Evolutionary conservation across 2,797 vertebrate genomes (phyloP).

Genomic region (Helostoma temminkii): DNA sequence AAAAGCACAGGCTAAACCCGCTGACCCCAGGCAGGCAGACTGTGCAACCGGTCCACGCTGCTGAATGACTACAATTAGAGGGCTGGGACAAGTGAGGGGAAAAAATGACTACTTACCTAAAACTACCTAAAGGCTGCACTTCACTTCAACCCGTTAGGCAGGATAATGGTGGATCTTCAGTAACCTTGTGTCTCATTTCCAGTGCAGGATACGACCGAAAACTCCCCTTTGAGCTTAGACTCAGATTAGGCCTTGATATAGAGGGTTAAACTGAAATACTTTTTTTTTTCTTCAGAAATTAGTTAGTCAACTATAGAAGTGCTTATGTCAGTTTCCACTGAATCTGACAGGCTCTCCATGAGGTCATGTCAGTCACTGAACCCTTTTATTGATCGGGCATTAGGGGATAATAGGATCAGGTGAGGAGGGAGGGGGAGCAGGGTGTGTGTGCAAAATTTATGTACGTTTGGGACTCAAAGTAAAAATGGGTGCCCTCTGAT

Average conservation of each 20-base stretch:
- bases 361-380: constrained; percentile 67
- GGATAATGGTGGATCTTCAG: constrained; percentile 68
- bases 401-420: constrained; percentile 33
- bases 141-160: constrained; percentile 62
- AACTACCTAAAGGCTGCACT: constrained; percentile 71
- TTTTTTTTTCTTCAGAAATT: neutral
- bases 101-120: constrained; percentile 66
- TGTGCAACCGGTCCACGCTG: constrained; percentile 87
- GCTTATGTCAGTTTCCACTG: constrained; percentile 32
- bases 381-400: constrained; percentile 72
- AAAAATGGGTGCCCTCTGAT: constrained; percentile 59
- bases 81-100: neutral
- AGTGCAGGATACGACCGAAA: constrained; percentile 28
- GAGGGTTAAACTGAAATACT: neutral
- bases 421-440: neutral
- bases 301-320: constrained; percentile 5
- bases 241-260: neutral
- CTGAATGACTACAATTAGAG: constrained; percentile 88
- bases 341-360: constrained; percentile 49
- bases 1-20: constrained; percentile 85
- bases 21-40: constrained; percentile 82
- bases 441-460: constrained; percentile 33
- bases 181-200: constrained; percentile 40
- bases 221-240: constrained; percentile 2
- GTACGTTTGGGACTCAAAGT: constrained; percentile 39